These are phyloP conservation scores for Ascaphus truei DNA, from an alignment of 2,113 vertebrate genomes.

Conservation along the genomic window DNA sequence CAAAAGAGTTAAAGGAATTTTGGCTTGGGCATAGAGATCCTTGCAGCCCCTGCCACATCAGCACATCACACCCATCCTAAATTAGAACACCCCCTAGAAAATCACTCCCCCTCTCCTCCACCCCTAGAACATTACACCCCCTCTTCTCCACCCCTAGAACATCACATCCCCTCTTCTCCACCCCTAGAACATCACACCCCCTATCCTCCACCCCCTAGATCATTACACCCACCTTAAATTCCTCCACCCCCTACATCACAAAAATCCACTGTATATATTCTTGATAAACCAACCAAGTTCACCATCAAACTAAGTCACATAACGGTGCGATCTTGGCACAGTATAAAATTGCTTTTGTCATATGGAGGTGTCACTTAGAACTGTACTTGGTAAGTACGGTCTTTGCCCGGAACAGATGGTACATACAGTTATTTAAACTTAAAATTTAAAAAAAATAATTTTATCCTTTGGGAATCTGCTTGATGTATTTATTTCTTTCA, in stretches of 20 bases:
- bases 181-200: no score
- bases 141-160: not conserved
- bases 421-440: not conserved
- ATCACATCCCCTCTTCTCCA: not conserved
- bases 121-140: no score
- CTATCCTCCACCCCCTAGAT: not conserved
- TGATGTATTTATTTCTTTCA: slow-evolving; percentile 88
- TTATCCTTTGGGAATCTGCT: slow-evolving; percentile 56
- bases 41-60: not conserved
- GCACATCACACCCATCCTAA: not conserved
- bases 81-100: not conserved
- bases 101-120: not conserved
- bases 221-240: not conserved
- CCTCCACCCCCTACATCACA: no score
- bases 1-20: not conserved
- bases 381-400: no score
- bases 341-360: no score
- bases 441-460: not conserved
- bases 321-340: no score
- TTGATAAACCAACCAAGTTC: no score
- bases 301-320: no score
- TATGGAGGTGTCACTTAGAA: no score
- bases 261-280: no score
- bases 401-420: not conserved
- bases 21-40: not conserved